Conservation (phyloP, 2,113 vertebrate species). For the Zosterops lateralis region DNA sequence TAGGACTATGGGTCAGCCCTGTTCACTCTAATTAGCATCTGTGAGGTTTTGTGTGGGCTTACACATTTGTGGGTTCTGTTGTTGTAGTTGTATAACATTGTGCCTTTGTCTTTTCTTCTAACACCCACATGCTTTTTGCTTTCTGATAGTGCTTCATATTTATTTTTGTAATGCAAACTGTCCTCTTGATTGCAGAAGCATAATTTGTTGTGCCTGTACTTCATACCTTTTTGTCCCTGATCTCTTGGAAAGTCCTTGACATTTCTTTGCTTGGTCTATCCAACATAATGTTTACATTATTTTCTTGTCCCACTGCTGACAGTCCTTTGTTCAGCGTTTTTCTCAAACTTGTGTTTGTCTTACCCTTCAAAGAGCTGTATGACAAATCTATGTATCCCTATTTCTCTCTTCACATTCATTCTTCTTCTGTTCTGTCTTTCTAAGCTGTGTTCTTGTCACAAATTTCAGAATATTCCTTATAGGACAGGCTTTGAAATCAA, state of each 20-base stretch:
- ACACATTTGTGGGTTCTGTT: neutral
- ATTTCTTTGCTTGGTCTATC: neutral
- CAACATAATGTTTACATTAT: neutral
- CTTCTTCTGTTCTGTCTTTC: neutral
- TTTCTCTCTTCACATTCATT: neutral
- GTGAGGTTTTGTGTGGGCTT: neutral
- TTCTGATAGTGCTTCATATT: neutral
- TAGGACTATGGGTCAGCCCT: conserved; percentile 1
- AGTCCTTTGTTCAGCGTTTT: neutral
- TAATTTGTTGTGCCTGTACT: neutral
- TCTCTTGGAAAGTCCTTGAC: neutral
- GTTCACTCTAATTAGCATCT: neutral
- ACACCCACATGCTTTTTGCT: neutral
- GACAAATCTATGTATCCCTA: neutral
- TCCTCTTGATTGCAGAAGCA: neutral
- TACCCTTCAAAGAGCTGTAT: neutral
- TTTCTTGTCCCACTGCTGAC: neutral
- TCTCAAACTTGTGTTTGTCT: neutral
- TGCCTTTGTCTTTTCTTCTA: neutral
- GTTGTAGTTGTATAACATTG: neutral
- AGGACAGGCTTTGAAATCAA: neutral
- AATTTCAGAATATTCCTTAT: neutral
- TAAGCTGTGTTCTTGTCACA: neutral
- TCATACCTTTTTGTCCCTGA: neutral
- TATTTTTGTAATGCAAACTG: neutral